Evolutionary conservation across 1,140 invertebrate genomes (phyloP).

Genomic region (Zaprionus capensis): DNA sequence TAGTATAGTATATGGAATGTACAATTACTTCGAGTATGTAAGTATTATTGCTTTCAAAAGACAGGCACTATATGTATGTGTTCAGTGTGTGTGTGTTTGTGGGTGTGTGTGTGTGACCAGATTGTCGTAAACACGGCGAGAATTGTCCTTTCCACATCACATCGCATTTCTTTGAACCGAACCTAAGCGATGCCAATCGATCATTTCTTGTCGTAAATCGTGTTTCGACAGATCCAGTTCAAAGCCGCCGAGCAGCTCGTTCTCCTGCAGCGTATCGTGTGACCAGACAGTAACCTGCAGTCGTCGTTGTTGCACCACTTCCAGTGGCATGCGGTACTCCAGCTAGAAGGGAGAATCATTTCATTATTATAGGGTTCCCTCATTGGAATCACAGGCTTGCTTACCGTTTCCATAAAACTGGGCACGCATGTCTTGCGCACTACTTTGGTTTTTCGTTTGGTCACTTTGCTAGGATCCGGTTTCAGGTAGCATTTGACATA

Average conservation of each 20-base stretch:
- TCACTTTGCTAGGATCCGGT: constrained; percentile 93
- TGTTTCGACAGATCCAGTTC: constrained; percentile 90
- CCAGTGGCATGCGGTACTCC: constrained; percentile 94
- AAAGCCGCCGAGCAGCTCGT: constrained; percentile 96
- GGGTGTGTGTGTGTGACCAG: constrained; percentile 28
- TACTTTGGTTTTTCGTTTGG: constrained; percentile 98
- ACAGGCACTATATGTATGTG: constrained; percentile 57
- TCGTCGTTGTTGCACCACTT: constrained; percentile 90
- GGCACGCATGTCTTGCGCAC: constrained; percentile 96
- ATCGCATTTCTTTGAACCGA: constrained; percentile 85
- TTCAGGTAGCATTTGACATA: constrained; percentile 97
- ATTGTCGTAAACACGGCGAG: constrained; percentile 44
- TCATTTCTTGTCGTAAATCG: constrained; percentile 90
- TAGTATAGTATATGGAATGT: constrained; percentile 67
- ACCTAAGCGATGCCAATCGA: constrained; percentile 91
- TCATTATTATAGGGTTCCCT: neutral
- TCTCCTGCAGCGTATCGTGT: constrained; percentile 97
- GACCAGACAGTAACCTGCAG: constrained; percentile 98
- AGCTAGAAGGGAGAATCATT: constrained; percentile 86
- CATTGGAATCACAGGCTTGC: neutral
- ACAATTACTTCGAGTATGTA: constrained; percentile 78
- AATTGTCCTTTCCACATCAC: constrained; percentile 6
- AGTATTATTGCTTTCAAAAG: constrained; percentile 74
- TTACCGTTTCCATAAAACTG: constrained; percentile 99
- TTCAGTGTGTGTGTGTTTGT: neutral